Base-by-base conservation (phyloP, 2,888 invertebrate genomes). In the Volucella inflata region DNA sequence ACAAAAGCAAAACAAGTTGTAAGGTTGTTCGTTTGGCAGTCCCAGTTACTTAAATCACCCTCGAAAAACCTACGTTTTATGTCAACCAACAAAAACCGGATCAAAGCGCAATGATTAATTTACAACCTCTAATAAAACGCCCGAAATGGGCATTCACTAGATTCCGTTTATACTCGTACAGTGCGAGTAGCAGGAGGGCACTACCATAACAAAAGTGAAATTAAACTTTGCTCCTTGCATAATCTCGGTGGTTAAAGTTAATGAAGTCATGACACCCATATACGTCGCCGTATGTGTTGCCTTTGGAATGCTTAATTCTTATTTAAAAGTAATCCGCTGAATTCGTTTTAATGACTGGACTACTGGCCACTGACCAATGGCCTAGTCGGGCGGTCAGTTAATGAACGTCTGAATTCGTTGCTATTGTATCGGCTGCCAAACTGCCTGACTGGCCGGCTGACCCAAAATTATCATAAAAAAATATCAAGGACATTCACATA, bases 301-400 rank as follows among this genome's bases (percentile, higher is more conserved):
- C 76, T 55, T 38, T 40, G 36, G 76, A 76, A 85, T 85, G 75
- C 85, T 81, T 81, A 81, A 65, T 85, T 80, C 85, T 85, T 85
- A 81, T 85, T 85, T 85, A 85, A 85, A 85, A 85, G 57, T 85
- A 85, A 85, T 81, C 76, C 76, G 68, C 62, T 14, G 81, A 85
- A 85, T 81, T 85, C 71, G 81, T 72, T 81, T 81, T 85, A 85
- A 85, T 77, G 81, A 84, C 84, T 42, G 70, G 42, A 68, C 71
- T 8, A 57, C 6, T 30, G 30, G 30, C 30, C 30, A 30, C 30
- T 30, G 30, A 30, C 30, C 30, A 30, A 30, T 30, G 30, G 4
- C 30, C 30, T 30, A 30, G 30, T 30, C 4, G 30, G 64, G 46
- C 46, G 65, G 57, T 48, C 53, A 50, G 79, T 79, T 84, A 84